Base-by-base conservation (phyloP, 2,797 vertebrate species). In the Cynopterus sphinx region DNA sequence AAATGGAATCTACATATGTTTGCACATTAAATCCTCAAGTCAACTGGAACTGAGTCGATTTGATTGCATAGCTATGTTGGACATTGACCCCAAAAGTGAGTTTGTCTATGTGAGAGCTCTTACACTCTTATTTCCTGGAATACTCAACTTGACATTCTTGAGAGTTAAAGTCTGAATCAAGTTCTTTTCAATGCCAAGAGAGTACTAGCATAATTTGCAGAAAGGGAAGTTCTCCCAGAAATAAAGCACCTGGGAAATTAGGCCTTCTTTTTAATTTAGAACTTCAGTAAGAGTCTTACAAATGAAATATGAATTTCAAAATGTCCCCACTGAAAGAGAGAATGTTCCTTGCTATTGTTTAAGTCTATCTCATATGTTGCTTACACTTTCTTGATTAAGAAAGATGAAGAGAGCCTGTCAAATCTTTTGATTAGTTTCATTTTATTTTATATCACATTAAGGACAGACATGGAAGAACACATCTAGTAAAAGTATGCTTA, bases 231-330 rank as follows among this genome's bases (percentile, higher is more conserved):
- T 46, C 91, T 91, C 83, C 79, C 46, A 79, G 88, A 95, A 94
- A 93, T 87, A 92, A 97, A 83, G 70, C 96, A 94, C 83, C 89
- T 96, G 96, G 91, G 97, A 97, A 97, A 96, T 96, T 91, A 96
- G 88, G 92, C 31, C 71, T 94, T 36, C 61, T 96, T 91, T 96
- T 96, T 55, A 96, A 97, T 96, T 96, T 91, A 90, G 71, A 93
- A 90, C 59, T 77, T 95, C 68, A 91, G 26, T 73, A 57, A 95
- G 70, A 95, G 43, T 55, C 51, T 95, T 95, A 91, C 68, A 87
- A 87, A 91, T 94, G 41, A 70, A 94, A 63, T 94, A 90, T 63
- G 63, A 96, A 95, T 96, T 97, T 94, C 74, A 79, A 94, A 96
- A 96, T 51, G 86, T 91, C 95, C 92, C 89, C 53, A 22, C 26